phyloP scores from a whole-genome alignment of 2,797 vertebrate genomes.

The Salarias fasciatus region DNA sequence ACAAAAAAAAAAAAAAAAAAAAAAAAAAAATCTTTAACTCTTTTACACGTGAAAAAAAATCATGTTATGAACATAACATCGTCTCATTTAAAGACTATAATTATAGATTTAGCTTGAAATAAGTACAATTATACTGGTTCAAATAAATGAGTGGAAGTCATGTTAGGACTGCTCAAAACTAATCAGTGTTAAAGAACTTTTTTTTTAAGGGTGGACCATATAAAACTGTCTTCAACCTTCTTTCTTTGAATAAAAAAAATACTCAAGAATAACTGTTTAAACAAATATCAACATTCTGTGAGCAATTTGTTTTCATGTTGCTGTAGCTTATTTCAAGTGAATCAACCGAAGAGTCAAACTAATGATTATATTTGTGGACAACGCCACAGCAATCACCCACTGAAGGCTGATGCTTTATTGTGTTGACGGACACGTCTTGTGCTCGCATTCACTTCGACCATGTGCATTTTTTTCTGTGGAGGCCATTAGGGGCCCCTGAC shows the following conservation, averaged over 20 bases:
- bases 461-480: slow-evolving; percentile 49
- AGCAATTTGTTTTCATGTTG: background rate
- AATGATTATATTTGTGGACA: background rate
- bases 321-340: background rate
- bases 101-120: slow-evolving; percentile 4
- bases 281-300: no score
- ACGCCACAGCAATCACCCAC: slow-evolving; percentile 5
- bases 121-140: background rate
- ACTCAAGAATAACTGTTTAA: background rate
- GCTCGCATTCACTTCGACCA: slow-evolving; percentile 29
- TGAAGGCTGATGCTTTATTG: slow-evolving; percentile 25
- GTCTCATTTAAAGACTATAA: background rate
- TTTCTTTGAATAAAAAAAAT: slow-evolving; percentile 29
- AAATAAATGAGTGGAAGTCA: background rate
- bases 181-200: no score
- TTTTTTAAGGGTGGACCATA: slow-evolving; percentile 2
- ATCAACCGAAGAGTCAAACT: no score
- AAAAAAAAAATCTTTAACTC: no score
- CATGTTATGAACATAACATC: slow-evolving; percentile 7
- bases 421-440: slow-evolving; percentile 23
- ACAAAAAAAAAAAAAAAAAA: no score
- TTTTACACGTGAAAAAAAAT: background rate
- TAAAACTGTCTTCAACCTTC: background rate
- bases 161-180: no score
- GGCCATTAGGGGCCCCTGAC: slow-evolving; percentile 66